Evolutionary conservation across 2,888 invertebrate species (phyloP).

Genomic region (Colostygia pectinataria): DNA sequence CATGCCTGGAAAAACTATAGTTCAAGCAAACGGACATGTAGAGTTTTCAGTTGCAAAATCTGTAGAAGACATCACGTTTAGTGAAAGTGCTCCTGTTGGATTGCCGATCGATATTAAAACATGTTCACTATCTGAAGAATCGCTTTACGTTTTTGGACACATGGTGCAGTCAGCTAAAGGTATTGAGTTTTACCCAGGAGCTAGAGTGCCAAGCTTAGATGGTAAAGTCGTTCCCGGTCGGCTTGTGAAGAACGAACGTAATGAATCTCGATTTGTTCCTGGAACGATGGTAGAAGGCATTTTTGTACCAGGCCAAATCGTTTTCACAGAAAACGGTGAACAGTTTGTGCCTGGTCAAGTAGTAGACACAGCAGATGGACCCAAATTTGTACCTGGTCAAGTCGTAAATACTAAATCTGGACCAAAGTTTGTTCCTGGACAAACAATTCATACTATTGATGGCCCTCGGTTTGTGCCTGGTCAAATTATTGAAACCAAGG

Average conservation of each 20-base stretch:
- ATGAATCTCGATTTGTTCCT: constrained; percentile 86
- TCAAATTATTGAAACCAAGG: constrained; percentile 88
- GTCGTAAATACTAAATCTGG: constrained; percentile 87
- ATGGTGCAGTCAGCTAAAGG: constrained; percentile 86
- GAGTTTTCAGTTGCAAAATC: constrained; percentile 84
- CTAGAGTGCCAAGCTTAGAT: constrained; percentile 72
- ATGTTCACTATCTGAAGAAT: constrained; percentile 76
- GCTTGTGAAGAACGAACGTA: constrained; percentile 83
- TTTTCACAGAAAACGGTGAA: constrained; percentile 86
- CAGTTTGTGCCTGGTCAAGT: constrained; percentile 89
- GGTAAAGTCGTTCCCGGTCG: constrained; percentile 86
- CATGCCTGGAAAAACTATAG: constrained; percentile 83
- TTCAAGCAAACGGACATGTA: constrained; percentile 74
- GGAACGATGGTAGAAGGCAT: constrained; percentile 86
- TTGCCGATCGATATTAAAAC: constrained; percentile 83
- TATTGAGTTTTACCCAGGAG: constrained; percentile 86
- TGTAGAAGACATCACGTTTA: constrained; percentile 81
- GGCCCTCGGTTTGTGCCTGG: constrained; percentile 91
- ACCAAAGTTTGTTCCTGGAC: constrained; percentile 86
- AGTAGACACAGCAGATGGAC: constrained; percentile 86
- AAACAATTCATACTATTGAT: constrained; percentile 87
- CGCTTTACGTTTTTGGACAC: constrained; percentile 84
- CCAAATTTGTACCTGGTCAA: constrained; percentile 90
- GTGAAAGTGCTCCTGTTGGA: constrained; percentile 79
- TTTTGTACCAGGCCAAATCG: constrained; percentile 87